Evolutionary conservation across 2,888 invertebrate genomes (phyloP).

Genomic region (Eristalinus aeneus): DNA sequence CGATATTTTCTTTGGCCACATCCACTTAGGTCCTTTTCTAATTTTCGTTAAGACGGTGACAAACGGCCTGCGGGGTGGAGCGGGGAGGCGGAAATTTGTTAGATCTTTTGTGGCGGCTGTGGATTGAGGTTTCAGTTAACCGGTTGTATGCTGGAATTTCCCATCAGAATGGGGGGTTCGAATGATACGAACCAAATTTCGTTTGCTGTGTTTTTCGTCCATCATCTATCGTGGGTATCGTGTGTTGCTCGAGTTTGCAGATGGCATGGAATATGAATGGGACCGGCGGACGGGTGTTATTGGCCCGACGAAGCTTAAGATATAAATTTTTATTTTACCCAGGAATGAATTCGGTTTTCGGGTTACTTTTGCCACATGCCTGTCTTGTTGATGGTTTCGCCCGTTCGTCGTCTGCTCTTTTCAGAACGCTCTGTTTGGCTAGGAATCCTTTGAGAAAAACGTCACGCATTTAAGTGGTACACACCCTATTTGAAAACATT

Average conservation of each 20-base stretch:
- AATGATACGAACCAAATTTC: neutral
- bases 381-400: neutral
- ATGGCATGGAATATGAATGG: neutral
- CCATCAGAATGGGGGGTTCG: neutral
- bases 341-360: neutral
- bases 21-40: conserved; percentile 57
- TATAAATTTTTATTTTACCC: neutral
- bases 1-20: conserved; percentile 34
- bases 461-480: no score
- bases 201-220: neutral
- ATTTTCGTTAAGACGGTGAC: conserved; percentile 56
- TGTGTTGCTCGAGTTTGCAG: neutral
- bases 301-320: neutral
- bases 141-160: conserved; percentile 39
- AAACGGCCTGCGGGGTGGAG: conserved; percentile 37
- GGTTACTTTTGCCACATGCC: neutral
- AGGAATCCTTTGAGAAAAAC: no score
- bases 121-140: conserved; percentile 25
- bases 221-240: neutral
- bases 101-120: conserved; percentile 30
- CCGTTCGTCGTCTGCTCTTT: neutral
- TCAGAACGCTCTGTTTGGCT: no score
- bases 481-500: no score
- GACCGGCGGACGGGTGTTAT: neutral
- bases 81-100: conserved; percentile 46